Evolutionary conservation across 2,888 invertebrate genomes (phyloP), one percentile per base, ranked within the genome.

Genomic region (Diploptera punctata): DNA sequence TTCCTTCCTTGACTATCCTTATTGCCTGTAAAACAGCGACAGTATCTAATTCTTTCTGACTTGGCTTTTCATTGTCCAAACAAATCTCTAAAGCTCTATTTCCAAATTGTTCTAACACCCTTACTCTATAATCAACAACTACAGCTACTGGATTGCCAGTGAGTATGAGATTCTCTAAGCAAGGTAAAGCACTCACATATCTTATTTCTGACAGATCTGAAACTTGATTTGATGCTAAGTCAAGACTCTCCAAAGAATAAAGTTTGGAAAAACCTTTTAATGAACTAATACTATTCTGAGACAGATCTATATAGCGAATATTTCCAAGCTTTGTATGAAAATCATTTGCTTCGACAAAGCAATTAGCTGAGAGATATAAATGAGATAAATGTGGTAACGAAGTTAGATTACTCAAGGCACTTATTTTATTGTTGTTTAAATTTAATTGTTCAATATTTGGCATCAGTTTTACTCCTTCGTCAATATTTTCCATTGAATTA

Each of bases 141-240:
- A 92, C 89, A 0, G 97, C 94, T 0, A 98, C 92, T 18, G 94
- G 93, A 84, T 98, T 98, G 0, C 96, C 97, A 0, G 93, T 93
- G 60, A 98, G 84, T 80, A 91, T 88, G n/a, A 98, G 84, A 82
- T 91, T 90, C 81, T 97, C 97, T 69, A 99, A 83, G 79, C 95
- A 93, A 0, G 97, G 97, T 52, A 99, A 83, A 74, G 88, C 88
- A 44, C 93, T 91, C 61, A 98, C 87, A 81, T 92, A 86, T 77
- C 90, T 89, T 0, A 97, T 91, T 81, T 97, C 95, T 76, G 91
- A 90, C 10, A 97, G 89, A 71, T 93, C 90, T 1, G 87, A 86
- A 57, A 99, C 91, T 71, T 88, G 84, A 84, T 99, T 99, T 77
- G 93, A 93, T 78, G 94, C 93, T 57, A 98, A 85, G 85, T 98